Evolutionary conservation across 2,797 vertebrate species (phyloP), one percentile per base, ranked within the genome.

Genomic region (Microchirus variegatus): DNA sequence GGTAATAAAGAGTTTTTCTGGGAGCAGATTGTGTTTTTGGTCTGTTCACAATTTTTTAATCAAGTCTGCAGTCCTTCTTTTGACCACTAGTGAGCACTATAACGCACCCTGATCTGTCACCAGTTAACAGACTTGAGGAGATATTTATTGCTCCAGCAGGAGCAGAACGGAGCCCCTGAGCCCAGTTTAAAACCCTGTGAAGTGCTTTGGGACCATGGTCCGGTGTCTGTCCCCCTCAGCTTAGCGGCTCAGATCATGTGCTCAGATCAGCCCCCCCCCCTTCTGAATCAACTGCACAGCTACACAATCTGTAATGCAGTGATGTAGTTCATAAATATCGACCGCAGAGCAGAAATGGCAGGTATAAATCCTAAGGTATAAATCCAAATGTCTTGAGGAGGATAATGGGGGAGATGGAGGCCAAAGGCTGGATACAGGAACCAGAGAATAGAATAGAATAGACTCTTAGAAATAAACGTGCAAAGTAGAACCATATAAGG

Each of bases 321-420:
- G 74, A 85, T 77, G 81, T 73, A 83, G 79, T 89, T 87, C 84
- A 91, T 91, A 88, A 90, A 91, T 90, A 93, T 91, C 72, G 89
- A 91, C 71, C 61, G 41, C 50, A 52, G 53, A 53, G 83, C 73
- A 76, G 69, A 72, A 84, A 80, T 64, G 76, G 76, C 75, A 80
- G 81, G 67, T 80, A 85, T 88, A 90, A 90, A 90, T 89, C 81
- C 67, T 81, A 26, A 84, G 80, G 54, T 15, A 48, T 51, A 51
- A 51, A 51, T 51, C 49, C 9, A n/a, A 72, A 64, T 68, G 67
- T 77, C 72, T 70, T 22, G 49, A 17, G 55, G 58, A 53, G 10
- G 75, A 75, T 83, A 77, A 89, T 81, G 79, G 78, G 42, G 51
- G 53, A 71, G 72, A 80, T 61, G 67, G 58, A 77, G 68, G 59